Evolutionary conservation across 2,113 vertebrate species (phyloP).

Genomic region (Eclectus roratus): DNA sequence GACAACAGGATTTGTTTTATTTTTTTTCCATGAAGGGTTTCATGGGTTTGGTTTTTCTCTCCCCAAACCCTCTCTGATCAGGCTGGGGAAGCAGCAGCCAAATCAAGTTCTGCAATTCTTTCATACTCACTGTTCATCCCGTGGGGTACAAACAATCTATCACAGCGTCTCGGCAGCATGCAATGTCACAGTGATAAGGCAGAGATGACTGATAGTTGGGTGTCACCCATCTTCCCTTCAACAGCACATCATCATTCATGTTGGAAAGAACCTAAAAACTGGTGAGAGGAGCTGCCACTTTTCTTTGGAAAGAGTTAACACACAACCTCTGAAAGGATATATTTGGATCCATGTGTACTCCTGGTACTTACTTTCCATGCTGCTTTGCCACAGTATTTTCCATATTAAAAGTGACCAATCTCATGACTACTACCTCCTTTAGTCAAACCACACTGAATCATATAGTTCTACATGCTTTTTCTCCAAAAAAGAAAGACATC

Average conservation of each 20-base stretch:
- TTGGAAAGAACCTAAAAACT: background rate
- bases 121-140: background rate
- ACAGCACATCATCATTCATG: background rate
- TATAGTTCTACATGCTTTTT: background rate
- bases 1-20: background rate
- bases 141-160: background rate
- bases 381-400: background rate
- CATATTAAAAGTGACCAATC: conserved; percentile 38
- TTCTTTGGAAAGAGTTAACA: background rate
- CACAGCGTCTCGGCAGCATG: background rate
- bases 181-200: background rate
- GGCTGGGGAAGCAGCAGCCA: background rate
- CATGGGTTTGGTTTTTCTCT: fast-evolving
- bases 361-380: background rate
- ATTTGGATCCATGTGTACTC: background rate
- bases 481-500: background rate
- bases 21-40: background rate
- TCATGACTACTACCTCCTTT: background rate
- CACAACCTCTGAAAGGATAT: background rate
- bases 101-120: background rate
- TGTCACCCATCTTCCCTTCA: background rate
- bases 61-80: background rate
- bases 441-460: background rate
- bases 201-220: background rate
- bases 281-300: background rate